phyloP scores from a whole-genome alignment of 2,888 invertebrate genomes.

The Hypsopygia costalis region DNA sequence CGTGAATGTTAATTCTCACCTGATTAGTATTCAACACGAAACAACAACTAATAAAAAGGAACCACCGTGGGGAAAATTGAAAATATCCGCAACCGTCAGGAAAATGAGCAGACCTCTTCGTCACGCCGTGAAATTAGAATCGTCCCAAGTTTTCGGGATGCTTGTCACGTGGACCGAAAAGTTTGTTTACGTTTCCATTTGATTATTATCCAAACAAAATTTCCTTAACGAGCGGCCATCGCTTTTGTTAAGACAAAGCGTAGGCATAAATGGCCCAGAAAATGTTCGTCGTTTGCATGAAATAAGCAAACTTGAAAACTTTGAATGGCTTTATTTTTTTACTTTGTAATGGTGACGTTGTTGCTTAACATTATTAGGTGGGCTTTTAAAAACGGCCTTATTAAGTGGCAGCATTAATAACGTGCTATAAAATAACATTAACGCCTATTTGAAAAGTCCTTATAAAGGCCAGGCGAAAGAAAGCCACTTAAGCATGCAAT shows the following conservation, averaged over 20 bases:
- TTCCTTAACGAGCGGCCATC: slow-evolving; percentile 41
- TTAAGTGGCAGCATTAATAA: no score
- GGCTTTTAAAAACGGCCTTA: no score
- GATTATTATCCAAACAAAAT: slow-evolving; percentile 58
- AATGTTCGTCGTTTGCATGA: slow-evolving; percentile 1
- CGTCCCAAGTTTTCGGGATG: slow-evolving; percentile 48
- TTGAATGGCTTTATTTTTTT: background rate
- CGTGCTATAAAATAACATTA: background rate
- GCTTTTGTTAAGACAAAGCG: slow-evolving; percentile 25
- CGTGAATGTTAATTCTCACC: slow-evolving; percentile 60
- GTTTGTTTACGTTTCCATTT: slow-evolving; percentile 72
- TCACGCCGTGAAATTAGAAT: slow-evolving; percentile 72
- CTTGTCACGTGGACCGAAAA: slow-evolving; percentile 61
- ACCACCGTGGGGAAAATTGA: slow-evolving; percentile 73
- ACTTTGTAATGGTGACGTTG: background rate
- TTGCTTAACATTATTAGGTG: no score
- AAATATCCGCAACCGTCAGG: slow-evolving; percentile 77
- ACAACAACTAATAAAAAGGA: slow-evolving; percentile 77
- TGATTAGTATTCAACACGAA: slow-evolving; percentile 74
- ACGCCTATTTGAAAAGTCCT: background rate
- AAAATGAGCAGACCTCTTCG: slow-evolving; percentile 69
- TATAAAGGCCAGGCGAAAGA: background rate
- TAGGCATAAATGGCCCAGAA: slow-evolving; percentile 7
- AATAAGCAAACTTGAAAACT: slow-evolving; percentile 4
- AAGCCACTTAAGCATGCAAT: background rate